Conservation (phyloP, 2,888 invertebrate species). For the Acanthopleura granulata region DNA sequence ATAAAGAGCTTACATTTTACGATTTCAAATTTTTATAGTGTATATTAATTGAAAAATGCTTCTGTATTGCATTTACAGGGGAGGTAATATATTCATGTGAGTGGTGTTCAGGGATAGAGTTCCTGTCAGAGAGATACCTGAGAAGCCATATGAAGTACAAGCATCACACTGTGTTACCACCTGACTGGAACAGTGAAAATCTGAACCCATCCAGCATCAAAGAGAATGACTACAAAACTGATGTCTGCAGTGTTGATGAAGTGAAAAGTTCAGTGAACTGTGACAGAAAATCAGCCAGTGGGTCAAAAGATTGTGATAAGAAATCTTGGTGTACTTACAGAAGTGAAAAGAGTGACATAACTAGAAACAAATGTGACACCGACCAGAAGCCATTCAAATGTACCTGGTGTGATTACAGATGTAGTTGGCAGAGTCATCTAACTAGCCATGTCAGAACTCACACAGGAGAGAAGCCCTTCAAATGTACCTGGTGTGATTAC, state of each 20-base stretch:
- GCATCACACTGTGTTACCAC: neutral
- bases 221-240: no score
- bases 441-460: neutral
- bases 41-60: neutral
- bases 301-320: no score
- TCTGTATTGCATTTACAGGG: neutral
- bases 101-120: neutral
- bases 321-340: no score
- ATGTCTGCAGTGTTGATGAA: no score
- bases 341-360: no score
- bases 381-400: neutral
- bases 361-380: no score
- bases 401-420: neutral
- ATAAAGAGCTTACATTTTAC: neutral
- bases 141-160: neutral
- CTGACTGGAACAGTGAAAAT: neutral
- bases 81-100: neutral
- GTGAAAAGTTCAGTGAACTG: no score
- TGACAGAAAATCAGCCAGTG: no score
- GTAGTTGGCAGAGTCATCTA: neutral
- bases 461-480: slow-evolving; percentile 4
- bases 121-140: neutral
- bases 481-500: slow-evolving; percentile 3
- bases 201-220: neutral
- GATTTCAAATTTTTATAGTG: neutral